Percentiles rank a stretch among this genome's conserved stretches.
Conservation (phyloP, 2,888 invertebrate species). For the Cylloceria caligata region DNA sequence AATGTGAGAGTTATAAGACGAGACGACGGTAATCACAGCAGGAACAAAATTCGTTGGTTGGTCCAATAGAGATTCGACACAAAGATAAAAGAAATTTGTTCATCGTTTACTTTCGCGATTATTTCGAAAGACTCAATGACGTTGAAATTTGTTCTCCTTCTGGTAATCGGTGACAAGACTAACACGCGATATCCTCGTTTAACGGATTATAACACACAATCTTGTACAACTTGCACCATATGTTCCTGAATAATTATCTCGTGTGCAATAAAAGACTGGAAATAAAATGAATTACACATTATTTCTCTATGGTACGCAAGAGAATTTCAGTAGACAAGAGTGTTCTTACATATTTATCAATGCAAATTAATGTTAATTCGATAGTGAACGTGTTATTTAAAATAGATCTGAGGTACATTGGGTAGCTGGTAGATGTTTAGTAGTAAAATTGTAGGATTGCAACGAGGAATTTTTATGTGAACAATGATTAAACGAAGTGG, state of each 20-base stretch:
- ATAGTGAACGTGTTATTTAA: too few species aligned
- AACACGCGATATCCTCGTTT: constrained; percentile 63
- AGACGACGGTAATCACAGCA: constrained; percentile 5
- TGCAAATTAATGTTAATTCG: too few species aligned
- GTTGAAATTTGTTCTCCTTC: constrained; percentile 45
- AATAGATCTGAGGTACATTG: too few species aligned
- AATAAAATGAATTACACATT: background rate
- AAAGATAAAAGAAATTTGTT: constrained; percentile 34
- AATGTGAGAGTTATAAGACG: constrained; percentile 21
- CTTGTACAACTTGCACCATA: background rate
- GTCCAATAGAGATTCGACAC: constrained; percentile 9
- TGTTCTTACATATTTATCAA: too few species aligned
- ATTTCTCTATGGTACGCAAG: too few species aligned
- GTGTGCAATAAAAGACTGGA: background rate
- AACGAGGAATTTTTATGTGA: too few species aligned
- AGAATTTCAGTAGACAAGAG: too few species aligned
- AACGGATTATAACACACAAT: constrained; percentile 28
- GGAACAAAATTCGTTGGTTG: constrained; percentile 28
- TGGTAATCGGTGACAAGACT: constrained; percentile 37
- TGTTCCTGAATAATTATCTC: background rate
- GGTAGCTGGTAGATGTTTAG: too few species aligned
- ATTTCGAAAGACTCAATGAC: constrained; percentile 34
- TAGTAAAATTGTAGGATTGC: too few species aligned
- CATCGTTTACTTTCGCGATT: constrained; percentile 22
- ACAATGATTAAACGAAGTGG: too few species aligned